phyloP scores from a whole-genome alignment of 2,113 vertebrate species.

The Penelope pileata region DNA sequence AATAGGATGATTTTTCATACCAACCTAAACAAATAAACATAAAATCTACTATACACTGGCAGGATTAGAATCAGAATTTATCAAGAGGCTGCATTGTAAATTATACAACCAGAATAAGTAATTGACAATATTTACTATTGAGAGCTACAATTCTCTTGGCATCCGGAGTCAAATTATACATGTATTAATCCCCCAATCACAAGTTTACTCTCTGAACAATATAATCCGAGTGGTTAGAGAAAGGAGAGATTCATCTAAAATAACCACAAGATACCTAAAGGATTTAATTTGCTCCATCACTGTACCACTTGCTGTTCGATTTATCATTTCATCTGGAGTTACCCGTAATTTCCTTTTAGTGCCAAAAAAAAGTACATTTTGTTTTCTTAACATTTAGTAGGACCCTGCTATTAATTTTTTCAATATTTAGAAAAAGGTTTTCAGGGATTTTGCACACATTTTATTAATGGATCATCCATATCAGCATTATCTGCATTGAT shows the following conservation, averaged over 20 bases:
- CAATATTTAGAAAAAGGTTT: conserved; percentile 54
- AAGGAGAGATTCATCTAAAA: conserved; percentile 71
- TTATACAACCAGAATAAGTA: conserved; percentile 31
- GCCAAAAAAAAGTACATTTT: conserved; percentile 62
- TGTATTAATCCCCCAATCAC: conserved; percentile 60
- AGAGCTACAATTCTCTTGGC: conserved; percentile 57
- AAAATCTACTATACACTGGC: conserved; percentile 4
- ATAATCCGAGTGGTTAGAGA: conserved; percentile 65
- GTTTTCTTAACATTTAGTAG: conserved; percentile 70
- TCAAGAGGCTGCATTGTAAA: background rate
- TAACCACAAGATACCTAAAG: conserved; percentile 65
- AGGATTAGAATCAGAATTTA: conserved; percentile 30
- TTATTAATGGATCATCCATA: conserved; percentile 42
- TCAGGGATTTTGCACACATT: conserved; percentile 49
- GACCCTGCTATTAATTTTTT: conserved; percentile 75
- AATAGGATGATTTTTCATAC: background rate
- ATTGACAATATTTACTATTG: conserved; percentile 53
- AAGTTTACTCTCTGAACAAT: conserved; percentile 41
- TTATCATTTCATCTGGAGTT: conserved; percentile 71
- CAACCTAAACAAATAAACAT: conserved; percentile 38
- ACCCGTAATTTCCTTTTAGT: conserved; percentile 75
- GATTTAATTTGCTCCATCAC: conserved; percentile 66
- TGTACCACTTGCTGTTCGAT: conserved; percentile 68
- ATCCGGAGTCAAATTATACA: conserved; percentile 64
- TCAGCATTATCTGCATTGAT: conserved; percentile 20